A percentile compares a stretch with the other conserved stretches of the same genome.
These are phyloP conservation scores for Anguilla japonica DNA, from an alignment of 2,113 vertebrate genomes.

Conservation along the genomic window DNA sequence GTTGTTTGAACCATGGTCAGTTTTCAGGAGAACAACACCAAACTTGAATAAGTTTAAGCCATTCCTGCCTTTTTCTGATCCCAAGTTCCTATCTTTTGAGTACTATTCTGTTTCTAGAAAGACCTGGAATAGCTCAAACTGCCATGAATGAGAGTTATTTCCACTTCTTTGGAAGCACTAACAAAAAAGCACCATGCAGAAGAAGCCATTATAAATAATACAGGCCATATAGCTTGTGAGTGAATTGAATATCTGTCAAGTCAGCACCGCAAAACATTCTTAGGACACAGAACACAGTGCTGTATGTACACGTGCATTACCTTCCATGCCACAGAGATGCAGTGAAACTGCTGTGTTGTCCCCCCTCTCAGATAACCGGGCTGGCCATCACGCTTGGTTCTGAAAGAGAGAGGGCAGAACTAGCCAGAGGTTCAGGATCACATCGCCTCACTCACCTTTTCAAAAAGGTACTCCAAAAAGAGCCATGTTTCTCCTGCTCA, in stretches of 20 bases:
- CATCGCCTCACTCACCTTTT: conserved; percentile 22
- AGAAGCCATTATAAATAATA: no score
- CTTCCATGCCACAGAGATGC: not conserved
- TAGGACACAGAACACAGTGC: not conserved
- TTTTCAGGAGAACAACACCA: not conserved
- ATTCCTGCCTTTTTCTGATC: not conserved
- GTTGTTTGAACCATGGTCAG: not conserved
- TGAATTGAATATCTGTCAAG: not conserved
- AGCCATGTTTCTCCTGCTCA: not conserved
- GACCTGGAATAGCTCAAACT: not conserved
- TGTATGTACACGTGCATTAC: not conserved
- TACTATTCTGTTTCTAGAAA: not conserved
- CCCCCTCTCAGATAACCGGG: conserved; percentile 48
- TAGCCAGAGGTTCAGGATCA: not conserved
- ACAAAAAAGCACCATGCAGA: not conserved
- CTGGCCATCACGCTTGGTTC: conserved; percentile 31
- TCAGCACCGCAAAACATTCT: not conserved
- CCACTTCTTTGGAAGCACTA: not conserved
- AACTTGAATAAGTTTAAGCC: not conserved
- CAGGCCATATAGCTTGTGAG: not conserved
- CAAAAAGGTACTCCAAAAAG: conserved; percentile 48
- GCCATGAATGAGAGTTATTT: not conserved
- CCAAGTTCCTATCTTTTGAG: not conserved
- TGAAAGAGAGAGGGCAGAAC: conserved; percentile 14
- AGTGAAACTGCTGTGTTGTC: not conserved